Evolutionary conservation across 2,113 vertebrate genomes (phyloP), one percentile per base, ranked within the genome.

Genomic region (Urocynchramus pylzowi): DNA sequence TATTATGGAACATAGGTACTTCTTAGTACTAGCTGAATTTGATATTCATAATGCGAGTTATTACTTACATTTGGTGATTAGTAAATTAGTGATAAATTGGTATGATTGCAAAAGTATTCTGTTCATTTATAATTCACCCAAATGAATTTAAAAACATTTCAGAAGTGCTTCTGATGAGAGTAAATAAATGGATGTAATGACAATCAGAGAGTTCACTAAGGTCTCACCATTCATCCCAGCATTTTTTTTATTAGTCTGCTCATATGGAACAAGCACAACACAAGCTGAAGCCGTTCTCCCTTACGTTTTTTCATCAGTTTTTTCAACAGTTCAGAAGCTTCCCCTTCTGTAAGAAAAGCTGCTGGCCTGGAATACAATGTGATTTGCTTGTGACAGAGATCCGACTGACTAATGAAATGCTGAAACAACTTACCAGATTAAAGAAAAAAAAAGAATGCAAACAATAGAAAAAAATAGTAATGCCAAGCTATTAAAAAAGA

Each of bases 121-220:
- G 85, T 90, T 96, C 30, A 90, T 80, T 84, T 91, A 54, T 77
- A 96, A 94, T 83, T 77, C 87, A 87, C 76, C 50, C 64, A 96
- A 93, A 96, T 59, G 15, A 93, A 94, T 90, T 69, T 77, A 84
- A 97, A 96, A 95, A 90, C 85, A 94, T 86, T 85, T 93, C 67
- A 88, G 52, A 84, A 93, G 87, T 84, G 84, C 71, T 93, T 77
- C 79, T 93, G 79, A 95, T 90, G 90, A 94, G 67, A 61, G 89
- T 86, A 96, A 96, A 94, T 90, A 96, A 90, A 67, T 71, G 75
- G 31, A 52, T 93, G 35, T 63, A 89, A 93, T 84, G 79, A 84
- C 82, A 88, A 91, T 70, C 78, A 94, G 60, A 77, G 37, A 33
- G 45, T 59, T 95, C 87, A 80, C 59, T 63, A 47, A 79, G 53